Conservation (phyloP, 1,140 invertebrate genomes). For the Penaeus vannamei region DNA sequence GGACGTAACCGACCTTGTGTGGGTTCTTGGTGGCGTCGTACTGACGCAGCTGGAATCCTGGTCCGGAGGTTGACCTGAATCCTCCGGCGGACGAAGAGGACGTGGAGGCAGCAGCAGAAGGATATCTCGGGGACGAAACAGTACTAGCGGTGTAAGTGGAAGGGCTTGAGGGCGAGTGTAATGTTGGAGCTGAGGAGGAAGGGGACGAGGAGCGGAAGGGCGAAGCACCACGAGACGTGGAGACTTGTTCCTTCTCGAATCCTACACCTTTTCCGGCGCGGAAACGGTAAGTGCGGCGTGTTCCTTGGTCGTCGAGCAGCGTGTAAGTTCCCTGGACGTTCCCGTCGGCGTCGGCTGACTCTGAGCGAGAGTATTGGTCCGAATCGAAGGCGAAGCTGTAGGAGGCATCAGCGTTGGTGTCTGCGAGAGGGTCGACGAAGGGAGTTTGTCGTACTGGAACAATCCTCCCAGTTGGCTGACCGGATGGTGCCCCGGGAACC, state of each 20-base stretch:
- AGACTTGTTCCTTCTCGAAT: constrained; percentile 65
- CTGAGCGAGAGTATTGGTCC: constrained; percentile 67
- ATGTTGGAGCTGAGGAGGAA: too few species aligned
- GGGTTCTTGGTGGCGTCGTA: constrained; percentile 39
- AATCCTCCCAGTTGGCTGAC: constrained; percentile 64
- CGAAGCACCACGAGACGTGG: constrained; percentile 32
- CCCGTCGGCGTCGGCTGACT: constrained; percentile 69
- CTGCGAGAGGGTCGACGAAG: constrained; percentile 64
- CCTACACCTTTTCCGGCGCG: constrained; percentile 63
- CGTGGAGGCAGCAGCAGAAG: background rate
- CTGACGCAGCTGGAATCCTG: constrained; percentile 38
- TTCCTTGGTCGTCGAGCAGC: constrained; percentile 69
- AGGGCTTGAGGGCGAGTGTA: background rate
- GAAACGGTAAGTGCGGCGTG: constrained; percentile 60
- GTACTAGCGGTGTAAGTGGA: background rate
- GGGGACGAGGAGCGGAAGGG: constrained; percentile 25
- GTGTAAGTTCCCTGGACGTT: constrained; percentile 70
- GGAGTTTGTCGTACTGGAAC: constrained; percentile 58
- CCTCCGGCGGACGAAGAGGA: background rate
- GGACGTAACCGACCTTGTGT: constrained; percentile 49
- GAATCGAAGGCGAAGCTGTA: constrained; percentile 69
- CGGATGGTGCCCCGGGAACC: constrained; percentile 64
- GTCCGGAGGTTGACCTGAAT: background rate
- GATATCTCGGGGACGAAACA: background rate
- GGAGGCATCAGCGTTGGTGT: constrained; percentile 63